These are phyloP conservation scores for Sepiola atlantica DNA, from an alignment of 2,888 invertebrate genomes.

Conservation along the genomic window DNA sequence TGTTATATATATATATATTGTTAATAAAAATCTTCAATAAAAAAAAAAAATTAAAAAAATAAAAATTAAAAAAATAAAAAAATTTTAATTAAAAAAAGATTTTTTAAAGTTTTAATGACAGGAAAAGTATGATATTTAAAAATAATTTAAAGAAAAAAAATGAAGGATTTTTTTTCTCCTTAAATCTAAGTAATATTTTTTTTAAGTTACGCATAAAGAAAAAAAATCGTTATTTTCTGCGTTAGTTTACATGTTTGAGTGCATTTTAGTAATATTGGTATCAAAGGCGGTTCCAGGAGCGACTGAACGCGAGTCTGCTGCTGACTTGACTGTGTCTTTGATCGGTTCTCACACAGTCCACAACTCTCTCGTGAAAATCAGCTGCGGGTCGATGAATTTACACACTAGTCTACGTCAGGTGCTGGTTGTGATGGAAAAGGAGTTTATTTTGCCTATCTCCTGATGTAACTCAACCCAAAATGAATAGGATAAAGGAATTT, in stretches of 20 bases:
- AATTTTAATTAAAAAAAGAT: no score
- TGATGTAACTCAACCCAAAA: slow-evolving; percentile 11
- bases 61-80: no score
- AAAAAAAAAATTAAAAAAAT: no score
- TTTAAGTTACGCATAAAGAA: neutral
- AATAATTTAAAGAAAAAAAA: neutral
- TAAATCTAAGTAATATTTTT: neutral
- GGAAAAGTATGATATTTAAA: neutral
- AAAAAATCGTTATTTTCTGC: neutral
- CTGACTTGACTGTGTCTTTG: neutral
- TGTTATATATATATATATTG: no score
- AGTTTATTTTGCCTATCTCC: neutral
- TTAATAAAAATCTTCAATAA: no score
- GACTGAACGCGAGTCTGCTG: slow-evolving; percentile 6
- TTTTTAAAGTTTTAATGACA: neutral
- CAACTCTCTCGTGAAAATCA: neutral
- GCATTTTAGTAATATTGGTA: neutral
- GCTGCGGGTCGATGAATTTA: slow-evolving; percentile 11
- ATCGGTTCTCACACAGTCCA: neutral
- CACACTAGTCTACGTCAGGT: slow-evolving; percentile 24
- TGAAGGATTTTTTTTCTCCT: neutral
- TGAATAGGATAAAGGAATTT: slow-evolving; percentile 19
- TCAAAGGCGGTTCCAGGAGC: neutral
- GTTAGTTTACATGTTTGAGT: neutral
- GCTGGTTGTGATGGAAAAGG: neutral